Percentiles rank a stretch among this genome's conserved stretches.
Evolutionary conservation across 2,888 invertebrate genomes (phyloP).

Genomic region (Melieria crassipennis): DNA sequence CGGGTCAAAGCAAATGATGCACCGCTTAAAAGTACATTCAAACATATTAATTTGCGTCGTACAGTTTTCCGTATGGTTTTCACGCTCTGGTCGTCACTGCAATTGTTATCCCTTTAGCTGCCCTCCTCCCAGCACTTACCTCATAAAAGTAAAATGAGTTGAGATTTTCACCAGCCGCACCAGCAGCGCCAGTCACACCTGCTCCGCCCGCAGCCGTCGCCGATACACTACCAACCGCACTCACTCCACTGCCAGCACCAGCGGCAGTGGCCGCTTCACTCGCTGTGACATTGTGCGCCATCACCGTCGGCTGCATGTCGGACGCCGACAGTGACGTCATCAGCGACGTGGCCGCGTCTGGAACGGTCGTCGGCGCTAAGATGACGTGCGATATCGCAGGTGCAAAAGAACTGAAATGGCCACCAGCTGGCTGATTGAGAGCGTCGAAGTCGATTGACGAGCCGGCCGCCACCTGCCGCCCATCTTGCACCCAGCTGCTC

Average conservation of each 20-base stretch:
- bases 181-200: slow-evolving; percentile 29
- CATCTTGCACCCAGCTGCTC: too few species aligned
- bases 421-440: not conserved
- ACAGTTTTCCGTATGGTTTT: not conserved
- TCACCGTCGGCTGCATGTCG: slow-evolving; percentile 28
- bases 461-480: too few species aligned
- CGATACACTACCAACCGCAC: slow-evolving; percentile 20
- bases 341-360: slow-evolving; percentile 31
- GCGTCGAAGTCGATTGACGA: too few species aligned
- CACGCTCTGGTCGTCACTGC: not conserved
- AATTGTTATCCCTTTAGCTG: not conserved
- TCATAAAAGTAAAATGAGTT: slow-evolving; percentile 66
- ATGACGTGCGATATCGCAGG: slow-evolving; percentile 60
- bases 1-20: not conserved
- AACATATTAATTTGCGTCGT: not conserved
- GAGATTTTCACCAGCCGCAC: slow-evolving; percentile 51
- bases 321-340: slow-evolving; percentile 28
- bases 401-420: slow-evolving; percentile 44
- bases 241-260: not conserved
- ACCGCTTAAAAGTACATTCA: not conserved
- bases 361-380: slow-evolving; percentile 55
- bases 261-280: not conserved
- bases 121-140: slow-evolving; percentile 51
- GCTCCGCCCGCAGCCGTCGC: slow-evolving; percentile 6
- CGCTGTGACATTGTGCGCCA: slow-evolving; percentile 40